Base-by-base conservation (phyloP, 2,888 invertebrate species). In the Agonopterix arenella region DNA sequence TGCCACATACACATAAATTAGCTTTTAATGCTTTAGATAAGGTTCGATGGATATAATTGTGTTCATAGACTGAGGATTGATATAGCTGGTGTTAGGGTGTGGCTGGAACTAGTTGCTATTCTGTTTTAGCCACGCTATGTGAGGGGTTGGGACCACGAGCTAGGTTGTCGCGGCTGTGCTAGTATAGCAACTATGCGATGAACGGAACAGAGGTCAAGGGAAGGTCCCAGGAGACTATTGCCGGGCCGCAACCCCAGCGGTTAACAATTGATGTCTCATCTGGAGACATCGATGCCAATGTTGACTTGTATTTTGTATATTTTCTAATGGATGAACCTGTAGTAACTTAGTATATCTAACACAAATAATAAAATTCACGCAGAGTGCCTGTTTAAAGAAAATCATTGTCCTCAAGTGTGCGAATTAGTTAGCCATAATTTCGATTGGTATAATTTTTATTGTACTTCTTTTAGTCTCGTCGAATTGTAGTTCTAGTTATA, bases 11-110 rank as follows among this genome's bases (percentile, higher is more conserved):
- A 84, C 70, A 80, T 73, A 78, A 80, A 76, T 78, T 89, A 89
- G 89, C 86, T 88, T 88, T 60, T 89, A 88, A 86, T 75, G 88
- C 88, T 89, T 85, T 88, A 86, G 86, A 62, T 89, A 88, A 88
- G 88, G 78, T 84, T 83, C 75, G 85, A 82, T 82, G 86, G 80
- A 80, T 82, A 28, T 28, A 76, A 85, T 85, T 89, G 88, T 88
- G 88, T 86, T 88, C 84, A 88, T 82, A 83, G 86, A 85, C 84
- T 85, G 88, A 88, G 70, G 71, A 70, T 66, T 58, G 64, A 60
- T 56, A 54, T 53, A 50, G 60, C 54, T 58, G 60, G 50, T 54
- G 52, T 54, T 18, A 18, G 57, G 49, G 48, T 44, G 44, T 43
- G 43, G 43, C 40, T 9, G 40, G 8, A 40, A 40, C 40, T 10